phyloP scores from a whole-genome alignment of 2,797 vertebrate species.

The Urocyon cinereoargenteus region DNA sequence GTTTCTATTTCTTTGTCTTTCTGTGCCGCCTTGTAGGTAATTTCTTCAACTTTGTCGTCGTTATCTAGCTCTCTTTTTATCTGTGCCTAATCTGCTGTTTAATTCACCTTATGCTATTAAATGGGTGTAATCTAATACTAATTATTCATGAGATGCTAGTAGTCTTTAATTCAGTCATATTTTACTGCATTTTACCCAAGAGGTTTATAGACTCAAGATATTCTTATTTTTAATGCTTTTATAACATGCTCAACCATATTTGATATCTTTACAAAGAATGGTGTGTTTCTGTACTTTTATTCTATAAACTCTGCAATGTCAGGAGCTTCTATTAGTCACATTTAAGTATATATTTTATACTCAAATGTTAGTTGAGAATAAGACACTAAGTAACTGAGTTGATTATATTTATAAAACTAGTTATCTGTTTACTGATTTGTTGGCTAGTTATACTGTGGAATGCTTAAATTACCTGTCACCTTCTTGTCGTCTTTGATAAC shows the following conservation, averaged over 20 bases:
- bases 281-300: background rate
- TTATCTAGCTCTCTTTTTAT: slow-evolving; percentile 29
- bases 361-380: slow-evolving; percentile 25
- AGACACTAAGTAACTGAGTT: background rate
- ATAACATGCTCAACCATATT: background rate
- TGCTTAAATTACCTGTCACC: background rate
- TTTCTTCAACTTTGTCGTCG: background rate
- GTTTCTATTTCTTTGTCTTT: background rate
- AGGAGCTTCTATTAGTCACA: background rate
- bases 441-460: slow-evolving; percentile 8
- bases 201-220: background rate
- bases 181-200: slow-evolving; percentile 3
- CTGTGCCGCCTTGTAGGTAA: background rate
- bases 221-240: background rate
- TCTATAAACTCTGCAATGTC: background rate
- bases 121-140: background rate
- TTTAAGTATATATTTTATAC: slow-evolving; percentile 41
- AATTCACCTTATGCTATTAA: background rate
- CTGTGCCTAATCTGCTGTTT: background rate
- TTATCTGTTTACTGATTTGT: background rate
- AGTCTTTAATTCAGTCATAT: background rate
- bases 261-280: background rate
- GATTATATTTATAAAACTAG: background rate
- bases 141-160: background rate
- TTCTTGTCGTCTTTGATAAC: slow-evolving; percentile 51